Evolutionary conservation across 2,113 vertebrate species (phyloP), one percentile per base, ranked within the genome.

Genomic region (Pelobates fuscus): DNA sequence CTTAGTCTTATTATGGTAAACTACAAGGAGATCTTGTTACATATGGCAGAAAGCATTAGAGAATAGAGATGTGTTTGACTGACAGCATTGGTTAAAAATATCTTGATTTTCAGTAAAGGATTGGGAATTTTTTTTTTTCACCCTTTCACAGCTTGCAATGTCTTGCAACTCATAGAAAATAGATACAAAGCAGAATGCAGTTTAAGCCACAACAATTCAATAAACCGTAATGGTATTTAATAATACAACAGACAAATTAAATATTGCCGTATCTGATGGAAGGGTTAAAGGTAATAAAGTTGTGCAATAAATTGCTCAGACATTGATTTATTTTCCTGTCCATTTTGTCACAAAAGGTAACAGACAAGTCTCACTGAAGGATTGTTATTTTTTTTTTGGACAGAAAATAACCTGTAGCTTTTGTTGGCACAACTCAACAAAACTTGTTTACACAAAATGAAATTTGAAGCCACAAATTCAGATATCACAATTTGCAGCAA

Each of bases 1-100:
- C 41, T 77, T 76, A 69, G 37, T 41, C 71, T 80, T 85, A 83
- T 76, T 85, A 78, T 86, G 83, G 84, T 78, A 82, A 77, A 80
- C 72, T 68, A 68, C 73, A 68, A 60, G 26, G 43, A 77, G 55
- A 77, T 76, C 65, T 68, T 77, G 73, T 77, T 68, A 77, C 73
- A 68, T 6, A 6, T 10, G 5, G 32, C 37, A 37, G 73, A 75
- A 75, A 60, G 73, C 73, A 67, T 77, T 77, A 77, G 64, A 61
- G 73, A 77, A 77, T 68, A 77, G 73, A 61, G 57, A 65, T 67
- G 64, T 43, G 58, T 61, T 77, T 77, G 73, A 77, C 64, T 77
- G 73, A 77, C 73, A 77, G 55, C 65, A 30, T 49, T 68, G 43
- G 20, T 25, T 61, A 37, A 68, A 77, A 61, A 26, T 61, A 59